Base-by-base conservation (phyloP, 2,888 invertebrate species). In the Acanthococcus lagerstroemiae region DNA sequence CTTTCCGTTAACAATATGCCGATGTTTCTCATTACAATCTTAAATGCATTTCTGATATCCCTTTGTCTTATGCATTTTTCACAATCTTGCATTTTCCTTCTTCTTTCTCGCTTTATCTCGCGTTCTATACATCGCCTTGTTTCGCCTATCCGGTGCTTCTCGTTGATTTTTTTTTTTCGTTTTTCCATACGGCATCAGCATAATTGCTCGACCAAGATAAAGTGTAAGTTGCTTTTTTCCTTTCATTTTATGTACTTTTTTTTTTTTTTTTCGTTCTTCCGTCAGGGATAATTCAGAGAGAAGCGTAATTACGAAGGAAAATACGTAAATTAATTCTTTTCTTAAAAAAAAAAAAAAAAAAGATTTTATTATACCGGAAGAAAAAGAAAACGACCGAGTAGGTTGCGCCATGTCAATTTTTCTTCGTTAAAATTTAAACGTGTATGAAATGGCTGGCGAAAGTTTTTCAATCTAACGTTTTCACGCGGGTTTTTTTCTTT, bases 51-150 rank as follows among this genome's bases (percentile, higher is more conserved):
- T 50, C 52, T 37, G 37, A 50, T 61, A 52, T 26, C 26, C 52
- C 61, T 61, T 61, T 61, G 50, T 61, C 61, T 61, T 61, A 61
- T 61, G 61, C 61, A 61, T 61, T 61, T 61, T 61, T 58, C 24
- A 61, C 61, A 24, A 61, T 61, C 61, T 61, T 61, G 61, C 61
- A 61, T 50, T 50, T 61, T 61, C 52, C 22, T 52, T 5, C 24
- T 22, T 52, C 22, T 52, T 52, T 52, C 15, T 24, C 12, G 12
- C 21, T 52, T 24, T 22, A 6, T 45, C 19, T 15, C 15, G 4
- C 46, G n/a, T n/a, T n/a, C n/a, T n/a, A n/a, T n/a, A n/a, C n/a
- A n/a, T n/a, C n/a, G n/a, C n/a, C n/a, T n/a, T n/a, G n/a, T n/a
- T 37, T 37, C 37, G 37, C n/a, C n/a, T 37, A 9, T 37, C n/a